phyloP scores from a whole-genome alignment of 1,140 invertebrate species.

The Musca vetustissima region DNA sequence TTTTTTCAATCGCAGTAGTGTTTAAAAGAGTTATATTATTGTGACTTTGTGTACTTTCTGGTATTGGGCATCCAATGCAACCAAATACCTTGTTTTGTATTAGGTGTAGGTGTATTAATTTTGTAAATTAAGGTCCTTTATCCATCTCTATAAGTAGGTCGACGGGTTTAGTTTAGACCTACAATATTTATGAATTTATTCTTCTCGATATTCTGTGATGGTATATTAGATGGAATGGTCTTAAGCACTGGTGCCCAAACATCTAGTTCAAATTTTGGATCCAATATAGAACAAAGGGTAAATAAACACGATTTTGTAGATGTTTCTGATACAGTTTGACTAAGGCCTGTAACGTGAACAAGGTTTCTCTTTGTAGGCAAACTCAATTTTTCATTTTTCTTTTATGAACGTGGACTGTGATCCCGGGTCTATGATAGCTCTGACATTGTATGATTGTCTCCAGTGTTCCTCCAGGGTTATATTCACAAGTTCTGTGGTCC shows the following conservation, averaged over 20 bases:
- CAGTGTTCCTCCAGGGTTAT: no score
- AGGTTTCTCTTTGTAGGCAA: neutral
- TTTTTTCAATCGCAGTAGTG: no score
- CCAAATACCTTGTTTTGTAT: neutral
- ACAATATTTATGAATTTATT: neutral
- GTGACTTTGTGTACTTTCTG: no score
- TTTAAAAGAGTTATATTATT: no score
- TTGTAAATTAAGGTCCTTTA: neutral
- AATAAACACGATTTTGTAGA: no score
- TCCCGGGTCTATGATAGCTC: neutral
- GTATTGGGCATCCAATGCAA: no score
- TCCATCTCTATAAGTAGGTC: neutral
- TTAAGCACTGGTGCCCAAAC: no score
- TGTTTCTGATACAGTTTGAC: no score
- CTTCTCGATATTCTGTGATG: neutral
- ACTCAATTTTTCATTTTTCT: neutral
- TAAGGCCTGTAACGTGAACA: no score
- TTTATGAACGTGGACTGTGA: neutral
- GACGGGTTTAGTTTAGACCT: neutral
- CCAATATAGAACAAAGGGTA: no score
- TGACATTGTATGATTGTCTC: neutral
- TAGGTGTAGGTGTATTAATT: neutral
- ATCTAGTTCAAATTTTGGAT: no score
- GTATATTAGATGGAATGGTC: neutral
- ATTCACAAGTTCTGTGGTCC: no score